phyloP scores from a whole-genome alignment of 2,797 vertebrate genomes.

The Vespertilio murinus region DNA sequence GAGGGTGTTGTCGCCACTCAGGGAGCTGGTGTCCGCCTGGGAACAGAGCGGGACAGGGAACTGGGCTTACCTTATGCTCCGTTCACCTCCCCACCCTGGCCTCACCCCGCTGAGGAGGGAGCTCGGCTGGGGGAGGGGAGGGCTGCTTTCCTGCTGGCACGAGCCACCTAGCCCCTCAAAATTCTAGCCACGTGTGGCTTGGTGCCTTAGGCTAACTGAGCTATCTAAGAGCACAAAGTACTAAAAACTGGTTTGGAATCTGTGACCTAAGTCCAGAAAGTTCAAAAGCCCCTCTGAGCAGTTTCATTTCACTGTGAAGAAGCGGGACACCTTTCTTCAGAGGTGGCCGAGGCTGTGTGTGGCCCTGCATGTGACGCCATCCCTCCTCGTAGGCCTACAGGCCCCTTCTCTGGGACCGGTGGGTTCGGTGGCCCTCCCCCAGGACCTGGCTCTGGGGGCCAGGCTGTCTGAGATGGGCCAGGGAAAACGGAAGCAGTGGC shows the following conservation, averaged over 20 bases:
- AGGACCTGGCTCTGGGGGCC: not conserved
- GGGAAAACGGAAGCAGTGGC: not conserved
- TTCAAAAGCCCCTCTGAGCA: not conserved
- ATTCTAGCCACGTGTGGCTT: not conserved
- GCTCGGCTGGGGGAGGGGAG: not conserved
- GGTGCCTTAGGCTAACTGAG: not conserved
- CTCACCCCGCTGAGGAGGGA: not conserved
- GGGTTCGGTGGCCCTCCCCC: not conserved
- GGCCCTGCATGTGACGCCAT: not conserved
- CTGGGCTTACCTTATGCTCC: not conserved
- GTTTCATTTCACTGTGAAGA: not conserved
- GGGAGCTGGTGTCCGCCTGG: conserved; percentile 73
- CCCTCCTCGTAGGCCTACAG: not conserved
- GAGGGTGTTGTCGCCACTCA: conserved; percentile 73
- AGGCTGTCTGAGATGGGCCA: not conserved
- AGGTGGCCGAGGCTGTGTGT: not conserved
- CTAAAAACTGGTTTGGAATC: not conserved
- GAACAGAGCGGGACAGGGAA: not conserved
- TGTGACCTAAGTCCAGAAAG: not conserved
- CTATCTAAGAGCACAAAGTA: not conserved
- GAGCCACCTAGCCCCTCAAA: not conserved
- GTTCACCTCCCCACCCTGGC: not conserved
- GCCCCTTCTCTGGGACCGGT: not conserved
- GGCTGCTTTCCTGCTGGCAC: not conserved
- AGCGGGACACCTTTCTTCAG: not conserved